Conservation (phyloP, 37 sponge, comb jelly and placozoan genomes). For the Corticium candelabrum region DNA sequence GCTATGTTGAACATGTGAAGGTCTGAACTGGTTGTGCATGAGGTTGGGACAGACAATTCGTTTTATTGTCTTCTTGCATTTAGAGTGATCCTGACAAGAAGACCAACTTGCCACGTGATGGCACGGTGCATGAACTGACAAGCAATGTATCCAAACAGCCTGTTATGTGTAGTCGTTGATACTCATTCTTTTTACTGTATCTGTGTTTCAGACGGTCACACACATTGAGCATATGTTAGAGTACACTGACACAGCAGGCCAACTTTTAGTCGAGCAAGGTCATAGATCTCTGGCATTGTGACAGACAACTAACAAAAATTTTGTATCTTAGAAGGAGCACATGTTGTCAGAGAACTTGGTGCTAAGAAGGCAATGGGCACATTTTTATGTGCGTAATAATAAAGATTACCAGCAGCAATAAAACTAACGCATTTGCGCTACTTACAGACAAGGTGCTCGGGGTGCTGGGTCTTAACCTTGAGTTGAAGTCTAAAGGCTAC, state of each 20-base stretch:
- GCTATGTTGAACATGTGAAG: neutral
- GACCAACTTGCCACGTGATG: constrained; percentile 80
- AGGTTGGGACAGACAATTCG: no score
- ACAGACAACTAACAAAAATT: neutral
- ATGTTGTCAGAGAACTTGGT: neutral
- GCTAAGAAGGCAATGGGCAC: constrained; percentile 1
- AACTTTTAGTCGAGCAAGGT: constrained; percentile 2
- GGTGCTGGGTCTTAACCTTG: constrained; percentile 63
- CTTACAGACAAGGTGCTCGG: constrained; percentile 41
- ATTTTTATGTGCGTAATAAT: neutral
- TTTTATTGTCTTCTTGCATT: no score
- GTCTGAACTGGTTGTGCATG: no score
- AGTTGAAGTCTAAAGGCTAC: constrained; percentile 62
- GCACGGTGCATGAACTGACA: constrained; percentile 91
- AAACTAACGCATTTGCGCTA: neutral
- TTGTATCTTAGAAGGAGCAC: neutral
- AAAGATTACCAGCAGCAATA: neutral
- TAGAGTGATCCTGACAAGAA: constrained; percentile 81
- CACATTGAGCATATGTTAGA: constrained; percentile 75
- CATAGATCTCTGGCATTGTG: neutral
- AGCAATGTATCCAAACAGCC: constrained; percentile 51
- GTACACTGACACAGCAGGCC: constrained; percentile 38
- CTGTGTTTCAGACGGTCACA: constrained; percentile 51
- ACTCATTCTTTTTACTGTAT: neutral
- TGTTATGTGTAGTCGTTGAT: neutral